phyloP scores from a whole-genome alignment of 2,888 invertebrate genomes.

The Gortyna flavago region DNA sequence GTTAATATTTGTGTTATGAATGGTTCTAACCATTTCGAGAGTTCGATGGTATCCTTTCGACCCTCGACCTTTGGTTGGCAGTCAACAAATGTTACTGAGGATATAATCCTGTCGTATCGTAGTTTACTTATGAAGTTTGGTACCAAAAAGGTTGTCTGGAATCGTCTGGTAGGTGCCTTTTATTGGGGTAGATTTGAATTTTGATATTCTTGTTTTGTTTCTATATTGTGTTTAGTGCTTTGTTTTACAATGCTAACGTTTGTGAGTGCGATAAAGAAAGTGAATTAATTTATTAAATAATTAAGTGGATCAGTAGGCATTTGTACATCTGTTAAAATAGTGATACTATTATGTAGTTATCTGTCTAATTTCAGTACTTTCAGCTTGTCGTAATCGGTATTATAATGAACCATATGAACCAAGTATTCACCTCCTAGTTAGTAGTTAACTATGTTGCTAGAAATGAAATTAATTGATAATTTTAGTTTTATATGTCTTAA shows the following conservation, averaged over 20 bases:
- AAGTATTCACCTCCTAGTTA: background rate
- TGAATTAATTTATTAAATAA: too few species aligned
- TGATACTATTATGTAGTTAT: background rate
- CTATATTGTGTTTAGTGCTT: background rate
- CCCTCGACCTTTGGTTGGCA: slow-evolving; percentile 39
- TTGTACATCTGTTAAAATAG: background rate
- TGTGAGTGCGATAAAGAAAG: too few species aligned
- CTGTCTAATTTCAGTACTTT: background rate
- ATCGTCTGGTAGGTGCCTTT: background rate
- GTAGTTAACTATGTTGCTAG: background rate
- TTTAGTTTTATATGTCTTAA: background rate
- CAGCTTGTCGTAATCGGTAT: background rate
- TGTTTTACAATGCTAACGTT: too few species aligned
- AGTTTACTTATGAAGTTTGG: slow-evolving; percentile 39
- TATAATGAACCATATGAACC: background rate
- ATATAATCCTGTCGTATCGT: slow-evolving; percentile 20
- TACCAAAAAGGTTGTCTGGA: slow-evolving; percentile 12
- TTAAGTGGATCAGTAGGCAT: background rate
- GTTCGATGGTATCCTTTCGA: slow-evolving; percentile 25
- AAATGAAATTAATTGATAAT: too few species aligned
- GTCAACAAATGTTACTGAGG: slow-evolving; percentile 45
- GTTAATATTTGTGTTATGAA: slow-evolving; percentile 54
- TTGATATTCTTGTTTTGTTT: slow-evolving; percentile 5
- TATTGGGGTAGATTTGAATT: slow-evolving; percentile 11
- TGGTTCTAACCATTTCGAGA: slow-evolving; percentile 39